phyloP scores from a whole-genome alignment of 53 echinoderm and acorn worm genomes.

The Zoroaster sp. region DNA sequence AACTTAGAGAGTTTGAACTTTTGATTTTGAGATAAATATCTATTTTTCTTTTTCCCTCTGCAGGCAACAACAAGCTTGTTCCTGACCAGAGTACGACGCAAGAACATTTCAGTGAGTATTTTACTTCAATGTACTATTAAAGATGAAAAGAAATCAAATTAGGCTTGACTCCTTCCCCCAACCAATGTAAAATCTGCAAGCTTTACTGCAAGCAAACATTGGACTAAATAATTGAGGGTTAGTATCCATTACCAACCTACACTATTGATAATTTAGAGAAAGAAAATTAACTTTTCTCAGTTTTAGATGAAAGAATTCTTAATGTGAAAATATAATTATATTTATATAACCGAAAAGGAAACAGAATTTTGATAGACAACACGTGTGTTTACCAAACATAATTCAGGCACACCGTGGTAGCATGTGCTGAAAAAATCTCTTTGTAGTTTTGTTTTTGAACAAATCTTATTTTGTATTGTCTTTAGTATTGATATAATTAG shows the following conservation, averaged over 20 bases:
- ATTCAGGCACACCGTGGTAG: background rate
- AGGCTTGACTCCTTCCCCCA: background rate
- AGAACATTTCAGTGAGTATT: constrained; percentile 53
- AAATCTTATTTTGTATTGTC: background rate
- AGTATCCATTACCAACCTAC: background rate
- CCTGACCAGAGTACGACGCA: constrained; percentile 48
- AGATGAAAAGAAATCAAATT: background rate
- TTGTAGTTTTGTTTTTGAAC: background rate
- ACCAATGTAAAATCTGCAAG: background rate
- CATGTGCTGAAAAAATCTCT: background rate
- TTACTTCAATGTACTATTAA: background rate
- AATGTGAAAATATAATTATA: too few relatives aligned
- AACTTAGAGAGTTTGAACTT: background rate
- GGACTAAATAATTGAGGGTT: too few relatives aligned
- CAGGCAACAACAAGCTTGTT: constrained; percentile 76
- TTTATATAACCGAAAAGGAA: background rate
- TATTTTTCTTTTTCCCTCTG: background rate
- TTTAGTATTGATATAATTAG: background rate
- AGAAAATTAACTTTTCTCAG: too few relatives aligned
- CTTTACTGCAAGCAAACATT: too few relatives aligned
- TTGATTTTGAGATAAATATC: background rate
- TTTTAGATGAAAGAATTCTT: too few relatives aligned
- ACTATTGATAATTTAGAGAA: background rate
- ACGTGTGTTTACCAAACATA: background rate
- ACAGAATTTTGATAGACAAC: background rate